A percentile compares a stretch with the other conserved stretches of the same genome.
Conservation (phyloP, 2,113 vertebrate genomes). For the Centrocercus urophasianus region DNA sequence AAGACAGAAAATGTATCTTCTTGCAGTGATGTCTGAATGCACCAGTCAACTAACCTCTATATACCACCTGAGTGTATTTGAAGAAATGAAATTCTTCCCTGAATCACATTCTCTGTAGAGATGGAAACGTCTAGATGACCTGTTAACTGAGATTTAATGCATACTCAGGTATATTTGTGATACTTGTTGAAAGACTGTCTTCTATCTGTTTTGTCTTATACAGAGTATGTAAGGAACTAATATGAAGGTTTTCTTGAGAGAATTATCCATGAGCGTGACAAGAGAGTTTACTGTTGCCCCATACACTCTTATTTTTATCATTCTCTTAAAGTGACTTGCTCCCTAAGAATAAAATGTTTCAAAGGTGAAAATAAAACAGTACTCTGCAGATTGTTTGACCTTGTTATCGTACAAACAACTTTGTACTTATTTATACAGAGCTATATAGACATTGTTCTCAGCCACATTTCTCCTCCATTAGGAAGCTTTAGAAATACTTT, state of each 20-base stretch:
- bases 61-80: background rate
- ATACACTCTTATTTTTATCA: background rate
- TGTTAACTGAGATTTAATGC: background rate
- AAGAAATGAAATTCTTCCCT: background rate
- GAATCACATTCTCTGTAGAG: background rate
- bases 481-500: background rate
- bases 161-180: background rate
- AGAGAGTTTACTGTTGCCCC: background rate
- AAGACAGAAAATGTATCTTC: background rate
- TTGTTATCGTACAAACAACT: background rate
- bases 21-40: background rate
- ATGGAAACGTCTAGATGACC: background rate
- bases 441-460: background rate
- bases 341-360: background rate
- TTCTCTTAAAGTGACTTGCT: background rate
- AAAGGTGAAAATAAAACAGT: background rate
- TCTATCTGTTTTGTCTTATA: background rate
- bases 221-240: background rate
- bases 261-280: background rate
- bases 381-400: background rate
- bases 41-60: background rate
- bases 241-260: background rate
- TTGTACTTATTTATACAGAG: background rate
- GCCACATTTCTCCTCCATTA: background rate
- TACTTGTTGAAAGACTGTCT: background rate